Evolutionary conservation across 1,140 invertebrate genomes (phyloP).

Genomic region (Eupristina koningsbergeri): DNA sequence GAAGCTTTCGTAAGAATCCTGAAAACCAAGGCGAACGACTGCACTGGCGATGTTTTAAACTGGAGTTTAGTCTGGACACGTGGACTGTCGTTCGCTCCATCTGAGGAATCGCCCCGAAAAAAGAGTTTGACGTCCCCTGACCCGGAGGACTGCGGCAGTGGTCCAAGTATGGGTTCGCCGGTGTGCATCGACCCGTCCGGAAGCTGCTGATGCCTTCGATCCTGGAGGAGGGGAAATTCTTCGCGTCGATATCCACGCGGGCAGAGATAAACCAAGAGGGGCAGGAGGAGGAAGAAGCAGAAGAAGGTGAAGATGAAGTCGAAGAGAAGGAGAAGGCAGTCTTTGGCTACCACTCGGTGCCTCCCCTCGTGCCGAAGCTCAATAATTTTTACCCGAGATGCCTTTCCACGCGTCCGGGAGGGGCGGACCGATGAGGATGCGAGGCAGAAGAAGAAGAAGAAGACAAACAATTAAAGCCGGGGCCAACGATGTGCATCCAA

Average conservation of each 20-base stretch:
- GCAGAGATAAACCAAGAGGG: too few relatives aligned
- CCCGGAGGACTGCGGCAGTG: neutral
- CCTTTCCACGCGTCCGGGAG: too few relatives aligned
- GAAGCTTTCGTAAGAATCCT: neutral
- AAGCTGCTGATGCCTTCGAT: constrained; percentile 48
- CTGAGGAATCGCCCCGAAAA: neutral
- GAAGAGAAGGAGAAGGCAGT: too few relatives aligned
- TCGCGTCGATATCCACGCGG: neutral
- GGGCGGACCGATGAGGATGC: too few relatives aligned
- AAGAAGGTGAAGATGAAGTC: too few relatives aligned
- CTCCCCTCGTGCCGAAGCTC: too few relatives aligned
- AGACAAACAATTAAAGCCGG: constrained; percentile 18
- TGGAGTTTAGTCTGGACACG: neutral
- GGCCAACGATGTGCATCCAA: constrained; percentile 58
- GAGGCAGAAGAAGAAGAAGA: too few relatives aligned
- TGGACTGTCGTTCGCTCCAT: neutral
- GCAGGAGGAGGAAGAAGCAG: too few relatives aligned
- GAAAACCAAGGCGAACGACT: neutral
- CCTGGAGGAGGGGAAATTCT: neutral
- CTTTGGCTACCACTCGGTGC: too few relatives aligned
- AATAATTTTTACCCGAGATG: too few relatives aligned
- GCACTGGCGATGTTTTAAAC: too few relatives aligned
- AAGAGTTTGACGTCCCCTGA: too few relatives aligned
- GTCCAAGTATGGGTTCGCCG: constrained; percentile 31
- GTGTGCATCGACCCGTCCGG: constrained; percentile 63